Evolutionary conservation across 2,888 invertebrate genomes (phyloP).

Genomic region (Escarpia spicata): DNA sequence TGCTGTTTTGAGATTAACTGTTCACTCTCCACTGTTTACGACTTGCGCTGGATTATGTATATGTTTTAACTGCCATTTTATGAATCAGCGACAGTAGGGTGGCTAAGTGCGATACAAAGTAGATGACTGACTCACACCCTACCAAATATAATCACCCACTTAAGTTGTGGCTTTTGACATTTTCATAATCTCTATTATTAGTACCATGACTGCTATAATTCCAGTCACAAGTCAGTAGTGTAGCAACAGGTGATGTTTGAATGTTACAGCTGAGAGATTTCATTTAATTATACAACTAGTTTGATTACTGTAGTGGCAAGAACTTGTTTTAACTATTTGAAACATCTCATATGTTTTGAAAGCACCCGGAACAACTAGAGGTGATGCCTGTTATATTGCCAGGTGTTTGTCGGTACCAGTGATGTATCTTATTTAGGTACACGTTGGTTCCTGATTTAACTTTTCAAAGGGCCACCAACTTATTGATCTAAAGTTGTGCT

Average conservation of each 20-base stretch:
- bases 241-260: background rate
- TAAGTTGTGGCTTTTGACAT: background rate
- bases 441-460: background rate
- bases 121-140: background rate
- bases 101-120: slow-evolving; percentile 12
- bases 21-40: background rate
- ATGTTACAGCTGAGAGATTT: background rate
- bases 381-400: background rate
- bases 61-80: background rate
- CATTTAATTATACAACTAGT: background rate
- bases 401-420: background rate
- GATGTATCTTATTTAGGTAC: too few species aligned
- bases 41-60: background rate
- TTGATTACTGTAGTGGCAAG: background rate
- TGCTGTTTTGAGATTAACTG: background rate
- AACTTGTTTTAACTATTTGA: background rate
- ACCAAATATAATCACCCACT: background rate
- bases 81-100: background rate
- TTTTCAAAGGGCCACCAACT: background rate
- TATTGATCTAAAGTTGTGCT: background rate
- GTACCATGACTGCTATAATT: background rate
- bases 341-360: background rate
- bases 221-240: background rate
- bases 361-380: background rate
- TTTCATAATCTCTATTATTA: background rate